Evolutionary conservation across 2,888 invertebrate species (phyloP), one percentile per base, ranked within the genome.

Genomic region (Agapostemon virescens): DNA sequence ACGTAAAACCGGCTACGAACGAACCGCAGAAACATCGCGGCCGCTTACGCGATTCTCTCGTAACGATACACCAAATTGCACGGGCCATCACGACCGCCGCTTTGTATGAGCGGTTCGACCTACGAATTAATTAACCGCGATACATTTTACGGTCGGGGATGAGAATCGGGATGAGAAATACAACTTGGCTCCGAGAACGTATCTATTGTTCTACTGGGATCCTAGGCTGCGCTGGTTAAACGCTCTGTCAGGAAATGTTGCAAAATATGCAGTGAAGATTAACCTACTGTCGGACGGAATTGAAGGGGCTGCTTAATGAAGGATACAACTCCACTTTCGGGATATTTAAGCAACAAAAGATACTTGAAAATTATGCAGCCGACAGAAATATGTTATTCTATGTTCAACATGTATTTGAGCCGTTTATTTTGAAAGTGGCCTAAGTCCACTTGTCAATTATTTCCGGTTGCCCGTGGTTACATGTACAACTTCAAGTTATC

Each of bases 41-140:
- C 13, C n/a, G 36, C 67, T 76, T 82, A 61, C 75, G 67, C 67
- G 81, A 81, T 70, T n/a, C 49, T n/a, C 33, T 81, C 79, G 78
- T 84, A 85, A 85, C 84, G 82, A 79, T 81, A 82, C 79, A 80
- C 26, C 81, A 64, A 86, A 85, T 80, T 77, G 74, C 55, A 17
- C 30, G 26, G 74, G 26, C 74, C 36, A 82, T 33, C 68, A 67
- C 67, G 79, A 69, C 13, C 58, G 61, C 55, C 58, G 77, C 52
- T 42, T 77, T 40, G 52, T 64, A 71, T 74, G 77, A 83, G 73
- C 75, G 49, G 38, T 38, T 58, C 79, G 23, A 36, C 40, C 66
- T 5, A 70, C 63, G 80, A 83, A 86, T 86, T 86, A 85, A 86
- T 86, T 86, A 84, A 83, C 55, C 55, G 26, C 55, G 26, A 55